Base-by-base conservation (phyloP, 1,140 invertebrate genomes). In the Calephelis virginiensis region DNA sequence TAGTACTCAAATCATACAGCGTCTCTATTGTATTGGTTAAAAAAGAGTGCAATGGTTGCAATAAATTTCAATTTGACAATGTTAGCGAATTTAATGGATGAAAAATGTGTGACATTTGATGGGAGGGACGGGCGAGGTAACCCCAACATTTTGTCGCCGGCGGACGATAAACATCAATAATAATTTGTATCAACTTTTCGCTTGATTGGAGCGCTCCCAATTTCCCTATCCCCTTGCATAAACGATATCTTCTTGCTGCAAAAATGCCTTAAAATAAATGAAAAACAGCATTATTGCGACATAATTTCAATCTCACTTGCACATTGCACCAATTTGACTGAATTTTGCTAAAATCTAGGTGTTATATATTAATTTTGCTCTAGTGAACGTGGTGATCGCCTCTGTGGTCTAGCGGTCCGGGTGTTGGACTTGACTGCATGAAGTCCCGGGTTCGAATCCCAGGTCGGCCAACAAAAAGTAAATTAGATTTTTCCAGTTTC, bases 31-130 rank as follows among this genome's bases (percentile, higher is more conserved):
- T 4, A 28, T 28, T 28, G 10, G 17, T 56, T 28, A 6, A 17
- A 56, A 64, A 64, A 49, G 50, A 49, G 48, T 49, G 49, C 53
- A 49, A 63, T 63, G 43, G 61, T 13, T n/a, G 50, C 60, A 59
- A 71, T 76, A 76, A 70, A 76, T 76, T 71, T 76, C 72, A 73
- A 76, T 73, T 71, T 76, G 67, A 70, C 66, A 68, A 67, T 64
- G 38, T 67, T 53, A 61, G 68, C 61, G 48, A 69, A 73, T 76
- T 73, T 76, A 37, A 73, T 61, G 69, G 71, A 64, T 75, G 74
- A 75, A 75, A 75, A 75, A 71, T 75, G 66, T 66, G 50, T 67
- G 70, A 71, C 71, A 48, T 67, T 66, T 71, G 71, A 73, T 67
- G 69, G 66, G 64, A 45, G 56, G 67, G 68, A 50, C 62, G 49